Percentiles rank a stretch among this genome's conserved stretches.
These are phyloP conservation scores for Pentalonia nigronervosa DNA, from an alignment of 1,140 invertebrate genomes.

Conservation along the genomic window DNA sequence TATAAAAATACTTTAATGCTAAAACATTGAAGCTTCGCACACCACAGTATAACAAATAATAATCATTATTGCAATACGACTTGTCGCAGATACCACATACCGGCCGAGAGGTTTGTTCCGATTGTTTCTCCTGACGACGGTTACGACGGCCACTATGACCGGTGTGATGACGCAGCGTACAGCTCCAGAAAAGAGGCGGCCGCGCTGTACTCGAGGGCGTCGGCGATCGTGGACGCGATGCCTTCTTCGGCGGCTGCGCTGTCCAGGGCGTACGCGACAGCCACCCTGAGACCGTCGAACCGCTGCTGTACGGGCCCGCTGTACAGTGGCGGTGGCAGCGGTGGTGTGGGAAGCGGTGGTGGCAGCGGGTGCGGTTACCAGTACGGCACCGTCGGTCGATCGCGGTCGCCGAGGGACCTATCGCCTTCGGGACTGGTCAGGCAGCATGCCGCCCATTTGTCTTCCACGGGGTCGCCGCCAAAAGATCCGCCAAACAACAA, in stretches of 20 bases:
- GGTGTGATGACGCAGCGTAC: slow-evolving; percentile 49
- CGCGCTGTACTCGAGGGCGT: slow-evolving; percentile 32
- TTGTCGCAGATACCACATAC: slow-evolving; percentile 17
- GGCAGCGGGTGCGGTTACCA: slow-evolving; percentile 15
- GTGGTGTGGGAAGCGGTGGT: not conserved
- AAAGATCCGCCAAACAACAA: slow-evolving; percentile 1
- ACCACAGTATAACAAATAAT: not conserved
- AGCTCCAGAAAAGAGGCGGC: not conserved
- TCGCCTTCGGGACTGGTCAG: slow-evolving; percentile 50
- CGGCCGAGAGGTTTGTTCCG: slow-evolving; percentile 41
- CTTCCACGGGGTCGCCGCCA: slow-evolving; percentile 48
- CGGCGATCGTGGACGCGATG: slow-evolving; percentile 51
- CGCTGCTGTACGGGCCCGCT: slow-evolving; percentile 49
- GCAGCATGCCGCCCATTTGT: slow-evolving; percentile 29
- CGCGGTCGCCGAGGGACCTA: slow-evolving; percentile 46
- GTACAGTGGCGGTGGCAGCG: not conserved
- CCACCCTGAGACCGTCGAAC: slow-evolving; percentile 54
- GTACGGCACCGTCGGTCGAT: slow-evolving; percentile 5
- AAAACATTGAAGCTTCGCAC: not conserved
- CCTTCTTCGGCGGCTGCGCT: slow-evolving; percentile 29
- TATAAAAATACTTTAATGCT: not conserved
- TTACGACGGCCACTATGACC: slow-evolving; percentile 55
- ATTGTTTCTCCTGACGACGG: slow-evolving; percentile 53
- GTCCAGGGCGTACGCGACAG: slow-evolving; percentile 52
- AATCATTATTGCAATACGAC: not conserved